These are phyloP conservation scores for Himalopsyche kuldschensis DNA, from an alignment of 2,888 invertebrate species.

Conservation along the genomic window DNA sequence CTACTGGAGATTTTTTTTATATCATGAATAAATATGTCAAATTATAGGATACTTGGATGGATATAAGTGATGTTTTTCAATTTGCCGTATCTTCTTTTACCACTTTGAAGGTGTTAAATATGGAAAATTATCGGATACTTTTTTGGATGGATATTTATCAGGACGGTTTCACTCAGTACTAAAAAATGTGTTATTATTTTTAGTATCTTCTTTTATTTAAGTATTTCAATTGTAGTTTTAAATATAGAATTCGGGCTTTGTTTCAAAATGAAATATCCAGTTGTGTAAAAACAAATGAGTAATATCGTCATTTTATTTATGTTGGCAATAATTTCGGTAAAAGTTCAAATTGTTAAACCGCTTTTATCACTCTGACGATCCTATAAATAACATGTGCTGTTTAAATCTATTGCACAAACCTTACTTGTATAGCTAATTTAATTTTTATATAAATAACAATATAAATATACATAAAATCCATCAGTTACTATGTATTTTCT, in stretches of 20 bases:
- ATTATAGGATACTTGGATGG: not conserved
- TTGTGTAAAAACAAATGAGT: no score
- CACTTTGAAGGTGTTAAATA: no score
- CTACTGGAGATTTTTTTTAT: not conserved
- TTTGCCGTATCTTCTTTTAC: not conserved
- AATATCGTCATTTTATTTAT: no score
- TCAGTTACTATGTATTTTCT: conserved; percentile 36
- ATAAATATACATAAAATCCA: conserved; percentile 23
- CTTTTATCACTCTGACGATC: not conserved
- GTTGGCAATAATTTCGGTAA: not conserved
- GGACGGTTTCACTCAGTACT: no score
- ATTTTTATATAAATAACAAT: conserved; percentile 29
- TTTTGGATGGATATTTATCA: no score
- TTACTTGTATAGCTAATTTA: conserved; percentile 37
- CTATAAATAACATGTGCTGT: conserved; percentile 4
- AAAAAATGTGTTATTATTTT: no score
- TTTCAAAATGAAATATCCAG: no score
- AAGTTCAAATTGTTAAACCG: not conserved
- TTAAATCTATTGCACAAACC: conserved; percentile 34
- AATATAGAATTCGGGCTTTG: no score
- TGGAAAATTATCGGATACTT: no score
- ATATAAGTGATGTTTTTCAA: not conserved
- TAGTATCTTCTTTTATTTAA: not conserved
- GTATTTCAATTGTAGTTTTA: not conserved
- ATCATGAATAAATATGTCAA: not conserved